Percentiles rank a stretch among this genome's conserved stretches.
Conservation (phyloP, 1,140 invertebrate species). For the Trichonephila inaurata region DNA sequence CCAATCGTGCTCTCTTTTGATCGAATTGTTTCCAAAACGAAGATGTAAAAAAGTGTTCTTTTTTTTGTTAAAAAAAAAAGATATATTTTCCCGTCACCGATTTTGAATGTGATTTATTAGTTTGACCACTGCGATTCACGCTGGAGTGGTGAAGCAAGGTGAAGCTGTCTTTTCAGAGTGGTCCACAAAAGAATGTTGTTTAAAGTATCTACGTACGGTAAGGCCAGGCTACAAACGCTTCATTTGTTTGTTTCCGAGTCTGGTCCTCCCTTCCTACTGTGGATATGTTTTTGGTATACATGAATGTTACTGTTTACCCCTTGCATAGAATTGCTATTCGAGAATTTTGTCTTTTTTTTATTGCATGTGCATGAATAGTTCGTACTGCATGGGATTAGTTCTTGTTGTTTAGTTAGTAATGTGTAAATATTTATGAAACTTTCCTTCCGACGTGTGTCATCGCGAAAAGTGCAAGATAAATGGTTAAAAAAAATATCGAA, state of each 20-base stretch:
- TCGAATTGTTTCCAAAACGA: background rate
- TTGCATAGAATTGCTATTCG: background rate
- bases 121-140: background rate
- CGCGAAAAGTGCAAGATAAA: too few relatives aligned
- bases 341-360: background rate
- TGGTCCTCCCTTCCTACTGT: constrained; percentile 24
- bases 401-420: too few relatives aligned
- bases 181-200: constrained; percentile 59
- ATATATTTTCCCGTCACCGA: background rate
- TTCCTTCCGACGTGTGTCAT: too few relatives aligned
- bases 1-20: background rate
- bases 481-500: too few relatives aligned
- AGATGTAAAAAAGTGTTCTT: background rate
- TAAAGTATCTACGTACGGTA: constrained; percentile 63
- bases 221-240: constrained; percentile 36
- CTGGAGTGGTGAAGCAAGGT: background rate
- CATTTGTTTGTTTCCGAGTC: constrained; percentile 33
- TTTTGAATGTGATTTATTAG: background rate
- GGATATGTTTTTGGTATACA: constrained; percentile 68
- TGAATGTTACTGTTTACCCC: constrained; percentile 6
- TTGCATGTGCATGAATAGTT: background rate
- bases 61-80: too few relatives aligned
- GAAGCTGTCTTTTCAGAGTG: background rate
- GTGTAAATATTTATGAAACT: too few relatives aligned
- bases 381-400: background rate